Evolutionary conservation across 2,797 vertebrate genomes (phyloP).

Genomic region (Phalloptychus januarius): DNA sequence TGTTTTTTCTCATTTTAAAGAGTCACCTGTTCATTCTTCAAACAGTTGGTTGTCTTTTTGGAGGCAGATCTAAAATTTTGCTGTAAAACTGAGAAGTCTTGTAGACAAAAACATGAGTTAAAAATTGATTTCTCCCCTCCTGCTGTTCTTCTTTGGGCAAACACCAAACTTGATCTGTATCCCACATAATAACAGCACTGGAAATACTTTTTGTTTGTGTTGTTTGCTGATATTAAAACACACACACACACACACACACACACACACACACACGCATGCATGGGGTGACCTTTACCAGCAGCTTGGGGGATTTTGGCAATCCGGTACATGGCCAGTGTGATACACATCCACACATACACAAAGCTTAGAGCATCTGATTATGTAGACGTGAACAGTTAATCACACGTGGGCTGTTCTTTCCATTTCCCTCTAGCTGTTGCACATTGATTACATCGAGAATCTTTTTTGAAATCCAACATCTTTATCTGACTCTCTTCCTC

Average conservation of each 20-base stretch:
- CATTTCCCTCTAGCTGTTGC: conserved; percentile 74
- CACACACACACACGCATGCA: conserved; percentile 52
- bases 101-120: conserved; percentile 36
- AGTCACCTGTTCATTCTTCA: conserved; percentile 12
- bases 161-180: conserved; percentile 65
- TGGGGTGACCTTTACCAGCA: conserved; percentile 74
- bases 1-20: neutral
- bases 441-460: conserved; percentile 76
- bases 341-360: conserved; percentile 53
- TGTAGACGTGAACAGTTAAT: conserved; percentile 72
- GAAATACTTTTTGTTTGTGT: conserved; percentile 57
- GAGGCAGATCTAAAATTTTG: conserved; percentile 1
- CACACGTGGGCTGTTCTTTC: conserved; percentile 74
- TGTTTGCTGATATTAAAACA: conserved; percentile 50
- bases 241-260: conserved; percentile 34
- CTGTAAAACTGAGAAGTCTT: conserved; percentile 11
- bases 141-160: conserved; percentile 60
- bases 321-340: conserved; percentile 67
- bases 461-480: conserved; percentile 70
- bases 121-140: conserved; percentile 52
- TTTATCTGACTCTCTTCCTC: conserved; percentile 69
- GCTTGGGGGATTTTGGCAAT: conserved; percentile 78
- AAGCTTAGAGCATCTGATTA: conserved; percentile 72
- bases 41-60: conserved; percentile 6
- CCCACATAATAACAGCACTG: conserved; percentile 61